These are phyloP conservation scores for Phrynocephalus vlangalii DNA, from an alignment of 2,797 vertebrate genomes.

Conservation along the genomic window DNA sequence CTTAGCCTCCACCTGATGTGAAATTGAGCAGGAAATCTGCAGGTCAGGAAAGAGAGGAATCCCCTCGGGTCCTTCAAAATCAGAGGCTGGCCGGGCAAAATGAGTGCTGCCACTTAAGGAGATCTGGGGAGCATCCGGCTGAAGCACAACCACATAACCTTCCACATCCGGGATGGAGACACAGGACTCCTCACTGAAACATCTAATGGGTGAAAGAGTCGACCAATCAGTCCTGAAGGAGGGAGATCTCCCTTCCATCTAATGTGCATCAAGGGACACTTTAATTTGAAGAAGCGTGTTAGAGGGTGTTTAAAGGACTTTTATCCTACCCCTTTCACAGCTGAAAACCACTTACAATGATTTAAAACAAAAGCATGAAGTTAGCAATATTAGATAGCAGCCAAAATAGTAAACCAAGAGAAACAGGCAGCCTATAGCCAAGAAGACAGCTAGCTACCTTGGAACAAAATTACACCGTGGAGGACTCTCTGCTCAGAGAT, in stretches of 20 bases:
- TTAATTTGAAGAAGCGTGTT: no score
- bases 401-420: not conserved
- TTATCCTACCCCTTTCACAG: not conserved
- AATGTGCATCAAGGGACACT: no score
- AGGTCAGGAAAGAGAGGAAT: slow-evolving; percentile 92
- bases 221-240: not conserved
- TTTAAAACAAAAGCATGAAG: not conserved
- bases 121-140: slow-evolving; percentile 96
- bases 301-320: not conserved
- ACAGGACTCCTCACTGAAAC: slow-evolving; percentile 97
- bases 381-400: not conserved
- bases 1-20: slow-evolving; percentile 85
- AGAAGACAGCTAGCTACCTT: not conserved
- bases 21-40: slow-evolving; percentile 93
- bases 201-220: slow-evolving; percentile 77
- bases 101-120: slow-evolving; percentile 93
- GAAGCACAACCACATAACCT: slow-evolving; percentile 96
- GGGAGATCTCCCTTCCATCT: no score
- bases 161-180: slow-evolving; percentile 93
- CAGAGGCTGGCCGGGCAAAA: slow-evolving; percentile 88
- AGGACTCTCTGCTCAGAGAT: no score
- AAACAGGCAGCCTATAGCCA: no score
- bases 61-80: slow-evolving; percentile 89
- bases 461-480: not conserved
- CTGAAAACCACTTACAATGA: not conserved